Conservation (phyloP, 1,140 invertebrate species). For the Sinella curviseta region DNA sequence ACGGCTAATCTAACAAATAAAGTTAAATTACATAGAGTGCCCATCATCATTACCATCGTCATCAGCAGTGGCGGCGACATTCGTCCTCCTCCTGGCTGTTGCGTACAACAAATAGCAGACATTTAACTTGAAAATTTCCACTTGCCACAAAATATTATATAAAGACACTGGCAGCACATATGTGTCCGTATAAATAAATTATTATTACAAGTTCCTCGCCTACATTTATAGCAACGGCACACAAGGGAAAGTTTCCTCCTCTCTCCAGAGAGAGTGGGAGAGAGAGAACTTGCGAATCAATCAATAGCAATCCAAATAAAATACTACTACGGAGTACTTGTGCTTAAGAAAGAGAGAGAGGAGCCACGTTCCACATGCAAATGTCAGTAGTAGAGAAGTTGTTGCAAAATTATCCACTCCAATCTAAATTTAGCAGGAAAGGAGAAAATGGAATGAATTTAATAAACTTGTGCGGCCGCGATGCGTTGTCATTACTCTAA, state of each 20-base stretch:
- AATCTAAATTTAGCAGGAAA: background rate
- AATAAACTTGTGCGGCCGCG: background rate
- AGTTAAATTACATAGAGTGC: background rate
- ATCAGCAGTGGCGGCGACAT: no score
- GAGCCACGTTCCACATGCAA: background rate
- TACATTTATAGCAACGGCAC: background rate
- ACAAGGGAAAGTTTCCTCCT: background rate
- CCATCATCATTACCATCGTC: background rate
- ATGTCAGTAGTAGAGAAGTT: background rate
- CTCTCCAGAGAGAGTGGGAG: background rate
- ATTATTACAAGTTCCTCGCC: background rate
- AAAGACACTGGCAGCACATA: background rate
- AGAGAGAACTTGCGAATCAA: background rate
- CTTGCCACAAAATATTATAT: no score
- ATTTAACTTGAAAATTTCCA: no score
- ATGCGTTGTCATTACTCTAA: background rate
- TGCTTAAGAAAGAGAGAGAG: background rate
- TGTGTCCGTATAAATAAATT: background rate
- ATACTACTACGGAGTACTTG: no score
- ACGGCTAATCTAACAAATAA: no score
- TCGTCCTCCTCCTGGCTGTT: no score
- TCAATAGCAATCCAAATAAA: no score
- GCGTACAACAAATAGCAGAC: no score
- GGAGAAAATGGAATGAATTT: background rate
- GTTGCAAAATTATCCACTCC: background rate